Evolutionary conservation across 1,140 invertebrate genomes (phyloP), one percentile per base, ranked within the genome.

Genomic region (Drosophila prosaltans): DNA sequence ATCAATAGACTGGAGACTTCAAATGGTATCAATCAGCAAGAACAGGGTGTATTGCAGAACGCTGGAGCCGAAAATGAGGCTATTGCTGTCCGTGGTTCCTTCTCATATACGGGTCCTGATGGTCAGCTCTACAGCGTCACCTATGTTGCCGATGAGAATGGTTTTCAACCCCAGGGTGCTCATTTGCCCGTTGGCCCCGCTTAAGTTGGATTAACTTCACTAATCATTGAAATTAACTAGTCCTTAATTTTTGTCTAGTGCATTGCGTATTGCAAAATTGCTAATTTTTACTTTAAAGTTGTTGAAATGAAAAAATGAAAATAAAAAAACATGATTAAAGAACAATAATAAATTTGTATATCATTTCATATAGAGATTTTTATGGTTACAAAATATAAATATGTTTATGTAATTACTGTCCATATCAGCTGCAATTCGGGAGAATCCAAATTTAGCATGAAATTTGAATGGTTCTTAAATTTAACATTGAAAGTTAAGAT

Each of bases 111-210:
- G 9, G 95, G 80, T 11, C 92, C 94, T 36, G 95, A 96, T 80
- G 95, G 96, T 43, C 91, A 94, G 55, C 91, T 93, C 11, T 95
- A 95, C 83, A 92, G 92, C 59, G 93, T 96, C 57, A 93, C 92
- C 10, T 96, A 95, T 92, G 92, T 95, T 59, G 95, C 96, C 39
- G 96, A 97, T 89, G 95, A 96, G 92, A 95, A 95, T 85, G 95
- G 95, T 41, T 97, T 95, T 93, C 94, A 94, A 78, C 95, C 95
- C 51, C 93, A 94, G 81, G 95, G 95, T 30, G 94, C 93, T 8
- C 95, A 95, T 92, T 90, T 96, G 64, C 95, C 95, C 70, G 81
- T 79, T 74, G 83, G 73, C 65, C 78, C 78, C 30, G 67, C 60
- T 39, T 84, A 76, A 80, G 24, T 43, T 21, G 8, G 16, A 43